phyloP scores from a whole-genome alignment of 1,140 invertebrate genomes.

The Drosophila funebris region DNA sequence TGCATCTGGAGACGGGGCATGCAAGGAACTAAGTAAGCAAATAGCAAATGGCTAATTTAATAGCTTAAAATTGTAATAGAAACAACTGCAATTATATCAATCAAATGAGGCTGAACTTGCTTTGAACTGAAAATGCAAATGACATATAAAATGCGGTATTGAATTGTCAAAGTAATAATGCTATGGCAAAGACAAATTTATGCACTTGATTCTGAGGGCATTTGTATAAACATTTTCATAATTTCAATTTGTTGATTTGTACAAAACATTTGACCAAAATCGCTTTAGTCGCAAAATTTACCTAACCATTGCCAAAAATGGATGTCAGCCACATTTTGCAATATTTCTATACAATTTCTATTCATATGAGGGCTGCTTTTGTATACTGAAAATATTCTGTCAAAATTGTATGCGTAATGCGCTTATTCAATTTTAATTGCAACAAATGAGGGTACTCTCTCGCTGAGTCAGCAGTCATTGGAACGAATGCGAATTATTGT shows the following conservation, averaged over 20 bases:
- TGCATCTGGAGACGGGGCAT: slow-evolving; percentile 35
- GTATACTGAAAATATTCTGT: slow-evolving; percentile 51
- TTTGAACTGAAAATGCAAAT: background rate
- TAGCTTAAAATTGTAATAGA: background rate
- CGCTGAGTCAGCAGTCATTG: slow-evolving; percentile 4
- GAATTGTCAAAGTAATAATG: background rate
- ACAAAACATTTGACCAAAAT: slow-evolving; percentile 4
- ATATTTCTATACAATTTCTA: slow-evolving; percentile 23
- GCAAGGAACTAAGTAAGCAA: slow-evolving; percentile 72
- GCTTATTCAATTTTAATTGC: slow-evolving; percentile 53
- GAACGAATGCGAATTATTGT: slow-evolving; percentile 14
- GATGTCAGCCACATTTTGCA: background rate
- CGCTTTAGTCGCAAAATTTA: background rate
- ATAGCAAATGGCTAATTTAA: slow-evolving; percentile 15
- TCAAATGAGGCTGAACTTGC: slow-evolving; percentile 2
- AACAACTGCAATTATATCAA: slow-evolving; percentile 18
- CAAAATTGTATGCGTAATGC: slow-evolving; percentile 27
- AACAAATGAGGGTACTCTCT: slow-evolving; percentile 45
- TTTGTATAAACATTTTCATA: background rate
- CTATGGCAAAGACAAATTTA: background rate
- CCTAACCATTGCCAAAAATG: slow-evolving; percentile 17
- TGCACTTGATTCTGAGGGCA: background rate
- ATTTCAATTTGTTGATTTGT: background rate
- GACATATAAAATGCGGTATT: background rate
- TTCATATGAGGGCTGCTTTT: slow-evolving; percentile 30